These are phyloP conservation scores for Microtus californicus DNA, from an alignment of 2,797 vertebrate species.

Conservation along the genomic window DNA sequence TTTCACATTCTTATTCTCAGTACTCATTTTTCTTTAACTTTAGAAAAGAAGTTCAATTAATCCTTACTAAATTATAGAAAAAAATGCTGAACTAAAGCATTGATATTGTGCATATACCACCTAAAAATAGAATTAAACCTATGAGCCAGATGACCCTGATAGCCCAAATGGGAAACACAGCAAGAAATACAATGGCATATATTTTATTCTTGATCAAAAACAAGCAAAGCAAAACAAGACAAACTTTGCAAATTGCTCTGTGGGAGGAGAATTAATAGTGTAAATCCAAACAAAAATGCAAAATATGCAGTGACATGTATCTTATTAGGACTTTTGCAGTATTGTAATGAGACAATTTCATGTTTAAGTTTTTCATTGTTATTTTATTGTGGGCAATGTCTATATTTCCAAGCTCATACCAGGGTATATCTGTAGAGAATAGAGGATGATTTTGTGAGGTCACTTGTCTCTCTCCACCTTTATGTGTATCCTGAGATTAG, in stretches of 20 bases:
- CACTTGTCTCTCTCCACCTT: neutral
- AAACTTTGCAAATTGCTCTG: neutral
- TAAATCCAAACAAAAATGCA: neutral
- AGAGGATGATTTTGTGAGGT: neutral
- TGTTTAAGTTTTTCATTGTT: neutral
- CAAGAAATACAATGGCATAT: neutral
- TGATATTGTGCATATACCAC: neutral
- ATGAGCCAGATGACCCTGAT: neutral
- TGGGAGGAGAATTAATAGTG: neutral
- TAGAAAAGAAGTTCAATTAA: neutral
- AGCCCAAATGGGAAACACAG: fast-evolving
- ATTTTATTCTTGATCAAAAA: neutral
- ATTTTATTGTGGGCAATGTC: neutral
- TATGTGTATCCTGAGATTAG: neutral
- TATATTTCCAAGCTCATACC: neutral
- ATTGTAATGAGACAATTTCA: neutral
- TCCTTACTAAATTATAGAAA: neutral
- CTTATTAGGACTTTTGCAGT: neutral
- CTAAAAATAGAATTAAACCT: neutral
- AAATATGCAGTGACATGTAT: neutral
- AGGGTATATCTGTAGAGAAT: neutral
- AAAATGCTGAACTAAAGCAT: neutral
- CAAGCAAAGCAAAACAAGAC: neutral
- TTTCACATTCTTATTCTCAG: neutral
- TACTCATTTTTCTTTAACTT: neutral